These are phyloP conservation scores for Calameuta pallipes DNA, from an alignment of 2,888 invertebrate species.

Conservation along the genomic window DNA sequence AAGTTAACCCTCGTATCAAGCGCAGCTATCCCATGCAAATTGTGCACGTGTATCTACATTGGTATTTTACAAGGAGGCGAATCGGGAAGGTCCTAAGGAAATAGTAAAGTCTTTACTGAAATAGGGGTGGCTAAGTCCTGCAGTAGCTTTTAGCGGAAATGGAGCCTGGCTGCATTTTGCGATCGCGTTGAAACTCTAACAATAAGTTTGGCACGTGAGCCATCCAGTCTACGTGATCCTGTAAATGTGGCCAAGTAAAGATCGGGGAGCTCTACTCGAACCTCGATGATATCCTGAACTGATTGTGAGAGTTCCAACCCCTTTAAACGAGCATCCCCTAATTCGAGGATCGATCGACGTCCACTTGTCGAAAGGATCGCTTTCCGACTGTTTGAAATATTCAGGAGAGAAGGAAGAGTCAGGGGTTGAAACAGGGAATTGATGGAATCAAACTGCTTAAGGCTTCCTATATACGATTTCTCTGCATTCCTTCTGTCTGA, in stretches of 20 bases:
- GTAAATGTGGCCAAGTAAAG: slow-evolving; percentile 6
- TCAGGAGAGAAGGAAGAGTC: background rate
- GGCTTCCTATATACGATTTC: background rate
- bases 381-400: slow-evolving; percentile 3
- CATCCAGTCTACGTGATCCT: slow-evolving; percentile 45
- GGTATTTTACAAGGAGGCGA: slow-evolving; percentile 32
- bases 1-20: background rate
- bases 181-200: slow-evolving; percentile 42
- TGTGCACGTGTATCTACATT: background rate
- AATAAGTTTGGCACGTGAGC: slow-evolving; percentile 43
- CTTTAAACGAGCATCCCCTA: slow-evolving; percentile 2
- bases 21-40: background rate
- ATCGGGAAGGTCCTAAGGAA: slow-evolving; percentile 18
- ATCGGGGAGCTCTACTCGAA: background rate
- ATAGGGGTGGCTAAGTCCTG: background rate
- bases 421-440: background rate
- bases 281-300: background rate
- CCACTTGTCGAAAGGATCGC: slow-evolving; percentile 2
- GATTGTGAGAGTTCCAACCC: slow-evolving; percentile 1
- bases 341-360: slow-evolving; percentile 4
- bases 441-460: slow-evolving; percentile 4
- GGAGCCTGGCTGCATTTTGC: slow-evolving; percentile 11
- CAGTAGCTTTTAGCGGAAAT: slow-evolving; percentile 19
- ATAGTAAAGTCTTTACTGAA: background rate
- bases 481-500: background rate